phyloP scores from a whole-genome alignment of 1,140 invertebrate species.

The Argopecten irradians region DNA sequence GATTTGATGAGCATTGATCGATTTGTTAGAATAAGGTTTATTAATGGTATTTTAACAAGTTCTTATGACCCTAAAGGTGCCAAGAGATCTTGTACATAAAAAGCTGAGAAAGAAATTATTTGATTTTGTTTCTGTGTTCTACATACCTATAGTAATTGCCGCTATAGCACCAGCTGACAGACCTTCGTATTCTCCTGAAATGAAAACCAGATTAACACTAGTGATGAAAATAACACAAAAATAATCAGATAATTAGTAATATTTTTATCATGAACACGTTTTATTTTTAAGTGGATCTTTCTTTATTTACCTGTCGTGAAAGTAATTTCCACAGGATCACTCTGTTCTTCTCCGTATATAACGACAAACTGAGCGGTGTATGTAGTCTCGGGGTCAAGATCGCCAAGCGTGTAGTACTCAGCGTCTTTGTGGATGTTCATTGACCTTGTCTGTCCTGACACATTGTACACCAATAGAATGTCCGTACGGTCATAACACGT shows the following conservation, averaged over 20 bases:
- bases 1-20: too few species aligned
- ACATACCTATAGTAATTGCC: conserved; percentile 26
- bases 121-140: neutral
- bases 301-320: conserved; percentile 39
- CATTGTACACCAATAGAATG: conserved; percentile 13
- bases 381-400: conserved; percentile 34
- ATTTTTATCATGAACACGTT: neutral
- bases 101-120: neutral
- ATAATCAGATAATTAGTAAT: too few species aligned
- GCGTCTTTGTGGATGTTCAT: conserved; percentile 32
- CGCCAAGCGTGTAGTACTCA: conserved; percentile 28
- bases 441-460: neutral
- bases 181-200: neutral
- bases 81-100: neutral
- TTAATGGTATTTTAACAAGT: too few species aligned
- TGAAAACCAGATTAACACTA: neutral
- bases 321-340: conserved; percentile 36
- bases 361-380: conserved; percentile 43
- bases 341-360: conserved; percentile 24
- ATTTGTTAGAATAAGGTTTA: too few species aligned
- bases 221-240: neutral
- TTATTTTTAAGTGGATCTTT: neutral
- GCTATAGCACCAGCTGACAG: conserved; percentile 7
- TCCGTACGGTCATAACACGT: conserved; percentile 33
- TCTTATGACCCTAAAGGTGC: too few species aligned